These are phyloP conservation scores for Eurystomus gularis DNA, from an alignment of 2,113 vertebrate genomes.

Conservation along the genomic window DNA sequence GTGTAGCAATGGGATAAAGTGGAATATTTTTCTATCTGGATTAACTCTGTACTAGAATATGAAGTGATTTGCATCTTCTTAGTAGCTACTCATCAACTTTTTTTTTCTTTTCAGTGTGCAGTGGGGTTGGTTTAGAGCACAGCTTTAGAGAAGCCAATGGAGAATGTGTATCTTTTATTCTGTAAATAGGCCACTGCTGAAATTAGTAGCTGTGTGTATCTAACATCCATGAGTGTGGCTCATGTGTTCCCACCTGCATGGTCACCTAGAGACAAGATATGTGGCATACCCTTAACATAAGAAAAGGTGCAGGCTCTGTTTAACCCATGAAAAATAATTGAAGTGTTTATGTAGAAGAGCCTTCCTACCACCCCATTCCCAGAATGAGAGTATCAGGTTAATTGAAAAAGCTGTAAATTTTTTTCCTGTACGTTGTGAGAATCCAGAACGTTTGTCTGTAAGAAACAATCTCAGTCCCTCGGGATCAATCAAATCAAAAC, in stretches of 20 bases:
- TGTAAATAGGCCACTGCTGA: not conserved
- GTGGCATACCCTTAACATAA: not conserved
- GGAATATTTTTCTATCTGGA: not conserved
- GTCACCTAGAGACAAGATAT: not conserved
- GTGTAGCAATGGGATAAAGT: not conserved
- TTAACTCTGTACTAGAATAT: not conserved
- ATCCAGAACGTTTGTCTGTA: too few species aligned
- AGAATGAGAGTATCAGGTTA: not conserved
- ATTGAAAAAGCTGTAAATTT: not conserved
- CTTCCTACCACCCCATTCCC: not conserved
- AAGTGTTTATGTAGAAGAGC: not conserved
- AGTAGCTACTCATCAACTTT: not conserved
- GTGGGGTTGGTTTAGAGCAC: not conserved
- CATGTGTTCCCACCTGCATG: not conserved
- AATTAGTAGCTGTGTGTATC: not conserved
- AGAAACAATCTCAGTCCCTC: too few species aligned
- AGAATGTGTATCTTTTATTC: not conserved
- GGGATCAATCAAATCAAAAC: too few species aligned
- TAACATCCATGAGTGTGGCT: not conserved
- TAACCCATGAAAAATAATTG: not conserved
- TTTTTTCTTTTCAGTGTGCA: accelerated
- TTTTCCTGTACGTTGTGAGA: not conserved
- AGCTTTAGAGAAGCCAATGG: not conserved
- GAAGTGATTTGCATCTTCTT: not conserved
- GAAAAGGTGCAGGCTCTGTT: not conserved